Percentiles rank a stretch among this genome's conserved stretches.
Evolutionary conservation across 2,797 vertebrate species (phyloP).

Genomic region (Mastacembelus armatus): DNA sequence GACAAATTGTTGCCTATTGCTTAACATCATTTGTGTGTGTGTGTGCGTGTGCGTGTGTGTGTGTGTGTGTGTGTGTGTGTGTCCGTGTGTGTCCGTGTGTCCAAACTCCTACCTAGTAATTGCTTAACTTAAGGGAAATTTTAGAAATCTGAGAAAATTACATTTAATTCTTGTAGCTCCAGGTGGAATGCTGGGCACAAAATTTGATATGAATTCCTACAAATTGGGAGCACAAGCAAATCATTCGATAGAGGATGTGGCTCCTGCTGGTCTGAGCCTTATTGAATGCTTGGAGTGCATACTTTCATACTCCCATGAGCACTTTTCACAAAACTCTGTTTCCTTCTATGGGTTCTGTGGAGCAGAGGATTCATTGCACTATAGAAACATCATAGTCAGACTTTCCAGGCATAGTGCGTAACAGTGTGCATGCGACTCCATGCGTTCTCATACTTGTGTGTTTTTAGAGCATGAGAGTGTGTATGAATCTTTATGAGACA

Average conservation of each 20-base stretch:
- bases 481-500: constrained; percentile 32
- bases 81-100: constrained; percentile 37
- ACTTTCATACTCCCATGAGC: constrained; percentile 80
- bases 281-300: constrained; percentile 72
- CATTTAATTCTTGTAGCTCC: constrained; percentile 33
- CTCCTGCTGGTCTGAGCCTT: constrained; percentile 69
- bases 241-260: constrained; percentile 59
- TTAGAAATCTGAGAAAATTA: constrained; percentile 40
- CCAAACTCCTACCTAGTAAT: constrained; percentile 38
- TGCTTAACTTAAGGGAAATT: constrained; percentile 42
- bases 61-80: constrained; percentile 18
- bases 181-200: constrained; percentile 22
- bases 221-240: constrained; percentile 57
- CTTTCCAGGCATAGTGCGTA: constrained; percentile 63
- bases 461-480: constrained; percentile 36
- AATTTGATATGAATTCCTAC: constrained; percentile 68
- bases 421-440: constrained; percentile 1
- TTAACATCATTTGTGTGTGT: constrained; percentile 46
- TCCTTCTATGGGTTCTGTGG: constrained; percentile 71
- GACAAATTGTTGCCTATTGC: constrained; percentile 75
- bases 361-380: constrained; percentile 62
- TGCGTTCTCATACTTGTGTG: constrained; percentile 13
- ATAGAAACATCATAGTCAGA: constrained; percentile 61
- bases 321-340: constrained; percentile 65
- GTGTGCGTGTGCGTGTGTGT: no score